Base-by-base conservation (phyloP, 2,797 vertebrate species). In the Anabas testudineus region DNA sequence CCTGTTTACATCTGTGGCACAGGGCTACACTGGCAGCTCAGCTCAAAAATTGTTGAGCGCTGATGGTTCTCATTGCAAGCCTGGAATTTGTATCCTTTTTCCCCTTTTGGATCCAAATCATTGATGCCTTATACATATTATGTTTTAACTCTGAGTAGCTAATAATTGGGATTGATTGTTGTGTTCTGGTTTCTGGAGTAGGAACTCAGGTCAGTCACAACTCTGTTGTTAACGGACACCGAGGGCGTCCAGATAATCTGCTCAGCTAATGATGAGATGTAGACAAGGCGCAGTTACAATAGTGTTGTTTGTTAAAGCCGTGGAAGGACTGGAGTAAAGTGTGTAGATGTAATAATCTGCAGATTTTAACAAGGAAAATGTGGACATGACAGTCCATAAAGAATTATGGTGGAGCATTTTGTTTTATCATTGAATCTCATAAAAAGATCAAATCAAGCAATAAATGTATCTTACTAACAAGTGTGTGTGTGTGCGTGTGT, bases 151-250 rank as follows among this genome's bases (percentile, higher is more conserved):
- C 47, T 39, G 34, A 83, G 54, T 67, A 74, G 21, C 81, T 71
- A 76, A 84, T 78, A 80, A 78, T 80, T 84, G 66, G 65, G 46
- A 84, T 73, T 68, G 78, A 76, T 68, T 71, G 55, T 36, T 78
- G 32, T 78, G 66, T 84, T 68, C 61, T 84, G 56, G 46, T 74
- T 54, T 43, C 22, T 34, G 71, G 16, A 46, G 32, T 28, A 43
- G 28, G 21, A 55, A 15, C 54, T 76, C 16, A 53, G 60, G 26
- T 54, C 28, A 26, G 14, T 76, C 72, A 76, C 57, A 60, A 53
- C 59, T 48, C 32, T 26, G 16, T 74, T 82, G 71, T 74, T 45
- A 49, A 30, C 45, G 30, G 26, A 22, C 32, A 36, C 24, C 19
- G 49, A 71, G 32, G 51, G 52, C 46, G 72, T 69, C 30, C 36